Evolutionary conservation across 2,113 vertebrate species (phyloP).

Genomic region (Salvelinus namaycush): DNA sequence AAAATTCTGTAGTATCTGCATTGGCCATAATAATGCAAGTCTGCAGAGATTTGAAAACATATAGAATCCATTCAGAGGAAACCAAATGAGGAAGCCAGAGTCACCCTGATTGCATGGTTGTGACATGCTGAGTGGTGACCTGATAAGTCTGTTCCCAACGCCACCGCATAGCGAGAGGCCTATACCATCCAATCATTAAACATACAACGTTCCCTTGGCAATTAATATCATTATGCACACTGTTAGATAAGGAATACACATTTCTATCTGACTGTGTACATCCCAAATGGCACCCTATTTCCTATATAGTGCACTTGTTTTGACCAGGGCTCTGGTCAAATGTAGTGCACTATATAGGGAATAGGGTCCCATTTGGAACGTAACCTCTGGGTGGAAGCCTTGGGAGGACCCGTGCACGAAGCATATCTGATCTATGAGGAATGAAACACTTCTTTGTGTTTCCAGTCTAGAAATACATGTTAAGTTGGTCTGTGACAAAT

Average conservation of each 20-base stretch:
- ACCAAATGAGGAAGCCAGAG: not conserved
- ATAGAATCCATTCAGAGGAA: not conserved
- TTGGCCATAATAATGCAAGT: too few species aligned
- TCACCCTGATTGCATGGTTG: not conserved
- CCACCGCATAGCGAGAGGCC: not conserved
- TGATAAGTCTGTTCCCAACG: not conserved
- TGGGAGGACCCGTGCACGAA: not conserved
- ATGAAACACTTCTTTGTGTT: not conserved
- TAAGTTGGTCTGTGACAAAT: not conserved
- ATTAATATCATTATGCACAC: constrained; percentile 1
- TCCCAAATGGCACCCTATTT: too few species aligned
- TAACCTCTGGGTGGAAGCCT: not conserved
- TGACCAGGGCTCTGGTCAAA: too few species aligned
- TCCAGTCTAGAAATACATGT: not conserved
- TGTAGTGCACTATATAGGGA: too few species aligned
- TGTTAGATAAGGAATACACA: constrained; percentile 10
- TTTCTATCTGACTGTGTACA: too few species aligned
- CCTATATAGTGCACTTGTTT: not conserved
- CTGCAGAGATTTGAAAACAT: not conserved
- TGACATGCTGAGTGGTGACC: not conserved
- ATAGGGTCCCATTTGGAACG: not conserved
- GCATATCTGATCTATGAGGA: not conserved
- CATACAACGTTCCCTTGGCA: not conserved
- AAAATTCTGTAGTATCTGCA: not conserved
- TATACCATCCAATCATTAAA: not conserved